These are phyloP conservation scores for Catharus minimus DNA, from an alignment of 2,113 vertebrate genomes.

Conservation along the genomic window DNA sequence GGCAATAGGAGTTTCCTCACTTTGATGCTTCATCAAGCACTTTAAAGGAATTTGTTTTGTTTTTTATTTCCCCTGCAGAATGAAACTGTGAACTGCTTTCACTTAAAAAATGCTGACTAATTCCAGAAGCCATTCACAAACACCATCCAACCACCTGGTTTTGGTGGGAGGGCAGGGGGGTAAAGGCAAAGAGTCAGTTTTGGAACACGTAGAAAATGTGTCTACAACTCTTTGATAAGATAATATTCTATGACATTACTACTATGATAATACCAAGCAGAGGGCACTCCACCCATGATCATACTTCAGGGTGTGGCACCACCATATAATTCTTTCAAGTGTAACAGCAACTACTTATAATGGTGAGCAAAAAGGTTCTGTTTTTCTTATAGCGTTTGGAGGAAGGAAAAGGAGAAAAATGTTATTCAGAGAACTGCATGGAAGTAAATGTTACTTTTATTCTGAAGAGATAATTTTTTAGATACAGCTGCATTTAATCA, in stretches of 20 bases:
- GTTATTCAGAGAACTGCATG: neutral
- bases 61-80: neutral
- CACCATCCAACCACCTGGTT: neutral
- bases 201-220: neutral
- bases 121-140: neutral
- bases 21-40: neutral
- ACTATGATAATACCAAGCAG: neutral
- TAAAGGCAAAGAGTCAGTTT: neutral
- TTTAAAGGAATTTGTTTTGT: neutral
- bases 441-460: neutral
- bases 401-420: neutral
- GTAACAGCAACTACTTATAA: neutral
- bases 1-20: conserved; percentile 27
- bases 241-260: neutral
- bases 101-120: neutral
- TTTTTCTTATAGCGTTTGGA: neutral
- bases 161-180: neutral
- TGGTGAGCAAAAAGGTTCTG: neutral
- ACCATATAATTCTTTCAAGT: neutral
- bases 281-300: neutral
- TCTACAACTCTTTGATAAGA: neutral
- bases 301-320: neutral
- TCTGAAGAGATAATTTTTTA: neutral
- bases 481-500: neutral
- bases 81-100: neutral